phyloP scores from a whole-genome alignment of 2,797 vertebrate species.

The Syndactyla subalaris region DNA sequence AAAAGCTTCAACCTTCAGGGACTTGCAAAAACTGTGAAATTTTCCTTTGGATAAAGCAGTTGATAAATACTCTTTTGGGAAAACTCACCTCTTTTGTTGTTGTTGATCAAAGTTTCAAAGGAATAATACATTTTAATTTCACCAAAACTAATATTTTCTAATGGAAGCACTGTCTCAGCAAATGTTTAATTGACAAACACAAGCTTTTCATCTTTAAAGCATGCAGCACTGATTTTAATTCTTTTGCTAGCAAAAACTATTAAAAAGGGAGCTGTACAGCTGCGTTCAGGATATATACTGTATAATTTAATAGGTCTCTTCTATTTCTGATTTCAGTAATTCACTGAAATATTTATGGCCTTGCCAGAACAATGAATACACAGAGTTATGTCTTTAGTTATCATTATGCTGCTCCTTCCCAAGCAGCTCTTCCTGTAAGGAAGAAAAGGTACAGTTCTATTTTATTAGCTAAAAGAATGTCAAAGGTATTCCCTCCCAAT shows the following conservation, averaged over 20 bases:
- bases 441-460: not conserved
- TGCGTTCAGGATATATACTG: not conserved
- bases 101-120: not conserved
- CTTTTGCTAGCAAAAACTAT: not conserved
- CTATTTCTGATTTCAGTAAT: conserved; percentile 28
- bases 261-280: not conserved
- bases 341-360: conserved; percentile 27
- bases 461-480: not conserved
- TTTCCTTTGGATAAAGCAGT: not conserved
- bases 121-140: not conserved
- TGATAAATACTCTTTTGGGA: not conserved
- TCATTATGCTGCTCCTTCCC: not conserved
- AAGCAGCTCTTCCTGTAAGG: not conserved
- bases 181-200: not conserved
- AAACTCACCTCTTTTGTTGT: not conserved
- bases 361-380: conserved; percentile 20
- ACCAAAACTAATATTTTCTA: not conserved
- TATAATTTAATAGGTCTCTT: not conserved
- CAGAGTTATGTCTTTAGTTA: not conserved
- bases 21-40: not conserved
- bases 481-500: not conserved
- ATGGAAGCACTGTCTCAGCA: not conserved
- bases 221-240: not conserved
- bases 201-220: not conserved
- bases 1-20: not conserved